These are phyloP conservation scores for Emydocephalus ijimae DNA, from an alignment of 2,113 vertebrate genomes.

Conservation along the genomic window DNA sequence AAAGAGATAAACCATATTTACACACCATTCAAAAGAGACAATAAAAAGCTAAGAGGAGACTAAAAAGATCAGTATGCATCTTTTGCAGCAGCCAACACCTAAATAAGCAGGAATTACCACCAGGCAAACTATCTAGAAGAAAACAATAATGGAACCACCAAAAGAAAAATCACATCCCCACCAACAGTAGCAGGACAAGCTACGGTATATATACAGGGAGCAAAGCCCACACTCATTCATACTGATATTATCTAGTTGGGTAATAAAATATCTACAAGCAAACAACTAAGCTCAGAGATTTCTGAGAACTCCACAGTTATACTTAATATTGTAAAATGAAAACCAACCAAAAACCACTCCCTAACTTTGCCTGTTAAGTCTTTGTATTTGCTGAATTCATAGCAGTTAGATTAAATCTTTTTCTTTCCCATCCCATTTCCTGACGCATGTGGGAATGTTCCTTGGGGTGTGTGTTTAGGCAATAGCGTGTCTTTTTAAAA, in stretches of 20 bases:
- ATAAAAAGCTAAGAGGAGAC: not conserved
- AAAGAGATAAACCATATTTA: not conserved
- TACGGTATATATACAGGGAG: not conserved
- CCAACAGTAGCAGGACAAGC: not conserved
- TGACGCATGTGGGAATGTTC: constrained; percentile 39
- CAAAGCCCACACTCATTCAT: not conserved
- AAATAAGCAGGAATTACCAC: not conserved
- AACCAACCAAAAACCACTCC: not conserved
- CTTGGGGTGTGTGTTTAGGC: constrained; percentile 40
- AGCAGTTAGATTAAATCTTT: constrained; percentile 32
- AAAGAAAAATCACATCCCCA: not conserved
- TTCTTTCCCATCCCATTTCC: constrained; percentile 32
- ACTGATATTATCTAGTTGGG: not conserved
- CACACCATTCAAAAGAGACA: not conserved
- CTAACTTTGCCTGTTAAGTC: not conserved
- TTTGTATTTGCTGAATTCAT: constrained; percentile 27
- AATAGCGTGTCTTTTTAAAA: constrained; percentile 28
- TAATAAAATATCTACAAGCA: not conserved
- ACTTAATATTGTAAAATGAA: not conserved
- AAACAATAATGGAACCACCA: not conserved
- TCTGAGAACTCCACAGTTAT: not conserved
- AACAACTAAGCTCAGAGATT: not conserved
- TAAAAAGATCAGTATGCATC: not conserved
- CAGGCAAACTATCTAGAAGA: not conserved
- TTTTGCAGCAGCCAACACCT: not conserved